Percentiles rank a stretch among this genome's conserved stretches.
Evolutionary conservation across 2,888 invertebrate species (phyloP).

Genomic region (Drosophila kokeensis): DNA sequence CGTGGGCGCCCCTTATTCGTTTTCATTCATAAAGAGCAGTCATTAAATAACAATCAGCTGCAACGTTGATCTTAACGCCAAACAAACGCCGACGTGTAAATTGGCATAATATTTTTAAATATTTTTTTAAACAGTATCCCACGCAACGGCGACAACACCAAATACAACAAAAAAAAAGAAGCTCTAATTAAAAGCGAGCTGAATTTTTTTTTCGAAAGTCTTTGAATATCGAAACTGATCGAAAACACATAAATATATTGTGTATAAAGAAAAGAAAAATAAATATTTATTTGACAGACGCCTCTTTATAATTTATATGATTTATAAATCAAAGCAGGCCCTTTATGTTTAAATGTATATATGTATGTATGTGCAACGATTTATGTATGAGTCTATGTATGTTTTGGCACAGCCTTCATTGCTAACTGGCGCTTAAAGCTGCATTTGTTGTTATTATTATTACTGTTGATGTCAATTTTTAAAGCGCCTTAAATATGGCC

Average conservation of each 20-base stretch:
- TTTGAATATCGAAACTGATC: slow-evolving; percentile 8
- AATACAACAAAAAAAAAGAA: slow-evolving; percentile 37
- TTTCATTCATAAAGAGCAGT: slow-evolving; percentile 73
- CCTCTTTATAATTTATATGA: slow-evolving; percentile 12
- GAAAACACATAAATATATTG: slow-evolving; percentile 21
- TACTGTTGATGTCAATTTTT: slow-evolving; percentile 49
- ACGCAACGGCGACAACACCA: slow-evolving; percentile 31
- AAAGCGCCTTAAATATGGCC: slow-evolving; percentile 65
- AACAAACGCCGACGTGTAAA: slow-evolving; percentile 77
- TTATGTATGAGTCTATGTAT: not conserved
- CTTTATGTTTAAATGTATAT: slow-evolving; percentile 3
- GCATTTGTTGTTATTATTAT: slow-evolving; percentile 38
- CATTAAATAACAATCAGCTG: slow-evolving; percentile 79
- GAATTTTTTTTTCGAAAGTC: slow-evolving; percentile 56
- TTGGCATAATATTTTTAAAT: slow-evolving; percentile 62
- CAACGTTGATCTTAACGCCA: slow-evolving; percentile 68
- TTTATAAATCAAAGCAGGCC: slow-evolving; percentile 35
- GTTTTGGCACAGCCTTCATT: slow-evolving; percentile 51
- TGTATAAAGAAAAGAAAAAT: slow-evolving; percentile 20
- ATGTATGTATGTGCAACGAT: not conserved
- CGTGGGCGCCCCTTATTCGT: slow-evolving; percentile 60
- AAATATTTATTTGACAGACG: slow-evolving; percentile 33
- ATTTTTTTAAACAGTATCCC: slow-evolving; percentile 52
- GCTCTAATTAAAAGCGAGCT: slow-evolving; percentile 72
- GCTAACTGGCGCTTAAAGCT: slow-evolving; percentile 55